Evolutionary conservation across 2,888 invertebrate genomes (phyloP).

Genomic region (Buathra laborator): DNA sequence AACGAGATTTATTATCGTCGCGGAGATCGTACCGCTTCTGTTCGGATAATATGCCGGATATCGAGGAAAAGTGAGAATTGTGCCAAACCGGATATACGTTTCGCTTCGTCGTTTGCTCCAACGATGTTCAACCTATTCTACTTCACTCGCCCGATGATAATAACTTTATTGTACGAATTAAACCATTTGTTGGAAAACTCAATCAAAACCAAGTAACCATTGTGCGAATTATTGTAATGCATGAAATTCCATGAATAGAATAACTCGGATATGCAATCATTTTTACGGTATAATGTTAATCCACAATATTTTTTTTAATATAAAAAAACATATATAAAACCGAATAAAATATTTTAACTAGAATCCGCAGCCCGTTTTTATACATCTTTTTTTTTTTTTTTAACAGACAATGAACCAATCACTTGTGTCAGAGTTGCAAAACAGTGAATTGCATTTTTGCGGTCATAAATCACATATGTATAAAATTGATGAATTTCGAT

Average conservation of each 20-base stretch:
- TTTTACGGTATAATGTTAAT: not conserved
- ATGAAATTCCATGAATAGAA: conserved; percentile 1
- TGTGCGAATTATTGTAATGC: conserved; percentile 4
- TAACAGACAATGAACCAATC: too few species aligned
- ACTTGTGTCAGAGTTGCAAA: too few species aligned
- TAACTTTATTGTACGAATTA: conserved; percentile 45
- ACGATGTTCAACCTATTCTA: conserved; percentile 8
- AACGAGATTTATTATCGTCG: conserved; percentile 55
- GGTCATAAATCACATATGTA: too few species aligned
- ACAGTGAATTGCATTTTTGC: too few species aligned
- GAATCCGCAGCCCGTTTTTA: too few species aligned
- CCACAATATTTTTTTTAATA: too few species aligned
- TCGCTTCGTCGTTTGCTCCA: conserved; percentile 27
- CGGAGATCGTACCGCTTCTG: conserved; percentile 15
- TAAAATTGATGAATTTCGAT: too few species aligned
- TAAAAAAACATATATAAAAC: too few species aligned
- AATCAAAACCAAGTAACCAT: not conserved
- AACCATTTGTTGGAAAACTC: conserved; percentile 12
- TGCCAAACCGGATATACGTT: conserved; percentile 43
- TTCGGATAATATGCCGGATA: conserved; percentile 50
- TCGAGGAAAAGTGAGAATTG: conserved; percentile 34
- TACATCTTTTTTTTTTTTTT: too few species aligned
- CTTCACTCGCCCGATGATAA: conserved; percentile 7
- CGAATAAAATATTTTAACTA: too few species aligned
- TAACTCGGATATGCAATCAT: not conserved